Base-by-base conservation (phyloP, 1,140 invertebrate genomes). In the Diabrotica virgifera region DNA sequence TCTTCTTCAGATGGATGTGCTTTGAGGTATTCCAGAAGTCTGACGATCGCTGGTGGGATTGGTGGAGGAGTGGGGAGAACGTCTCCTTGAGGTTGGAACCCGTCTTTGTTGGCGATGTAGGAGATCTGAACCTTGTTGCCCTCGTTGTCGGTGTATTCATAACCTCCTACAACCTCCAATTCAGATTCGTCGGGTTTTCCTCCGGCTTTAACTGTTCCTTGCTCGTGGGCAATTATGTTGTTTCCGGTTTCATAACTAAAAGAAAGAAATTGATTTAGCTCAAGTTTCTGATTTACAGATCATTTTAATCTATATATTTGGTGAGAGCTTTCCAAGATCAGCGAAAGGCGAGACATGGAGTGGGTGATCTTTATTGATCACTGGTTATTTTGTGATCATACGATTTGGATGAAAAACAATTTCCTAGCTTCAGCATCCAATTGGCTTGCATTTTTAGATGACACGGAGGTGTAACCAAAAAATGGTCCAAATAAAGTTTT, bases 11-110 rank as follows among this genome's bases (percentile, higher is more conserved):
- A 46, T 10, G 69, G 69, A 64, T 70, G 69, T 5, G 65, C 69
- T 2, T 65, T 65, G 59, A 67, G 67, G 14, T 65, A 70, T 58
- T 70, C 66, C 24, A 70, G 56, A 54, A 88, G 83, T 66, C 83
- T 85, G 66, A 82, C 83, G 62, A 90, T 90, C 3, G 86, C 87
- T 58, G 81, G 83, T 7, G 89, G 89, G 51, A 90, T 85, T 13
- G 89, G 88, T 0, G 89, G 89, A 5, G 89, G 83, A 5, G 89
- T 90, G 24, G 88, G 88, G 0, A 89, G 74, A 68, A 87, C 85
- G 24, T 82, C 82, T 8, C 84, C 83, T 63, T 82, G 75, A 3
- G 85, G 80, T 12, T 83, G 83, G 80, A 82, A 87, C 24, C 84
- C 84, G 56, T 81, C 82, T 58, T 86, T 78, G 68, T 87, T 83